Evolutionary conservation across 2,888 invertebrate genomes (phyloP).

Genomic region (Limnephilus auricula): DNA sequence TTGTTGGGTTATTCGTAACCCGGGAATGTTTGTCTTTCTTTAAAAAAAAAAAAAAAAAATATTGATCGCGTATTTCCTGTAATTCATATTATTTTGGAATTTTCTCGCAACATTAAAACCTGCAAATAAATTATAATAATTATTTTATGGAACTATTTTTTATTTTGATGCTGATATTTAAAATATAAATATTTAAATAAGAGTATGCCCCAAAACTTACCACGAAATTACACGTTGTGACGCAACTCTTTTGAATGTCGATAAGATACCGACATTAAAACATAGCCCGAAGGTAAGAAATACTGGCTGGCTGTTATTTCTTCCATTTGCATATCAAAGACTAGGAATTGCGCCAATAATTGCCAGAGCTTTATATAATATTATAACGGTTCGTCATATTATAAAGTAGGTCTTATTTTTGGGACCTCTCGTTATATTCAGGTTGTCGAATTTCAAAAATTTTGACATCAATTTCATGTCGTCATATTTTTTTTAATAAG

Average conservation of each 20-base stretch:
- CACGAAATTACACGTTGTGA: not conserved
- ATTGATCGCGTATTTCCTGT: not conserved
- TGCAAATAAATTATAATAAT: not conserved
- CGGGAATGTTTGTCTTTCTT: too few relatives aligned
- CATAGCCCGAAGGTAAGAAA: not conserved
- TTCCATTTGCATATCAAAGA: slow-evolving; percentile 30
- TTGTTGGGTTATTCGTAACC: too few relatives aligned
- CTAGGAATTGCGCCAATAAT: slow-evolving; percentile 8
- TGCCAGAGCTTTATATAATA: not conserved
- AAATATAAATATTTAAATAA: not conserved
- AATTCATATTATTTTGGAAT: not conserved
- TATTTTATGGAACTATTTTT: not conserved
- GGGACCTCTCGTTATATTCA: not conserved
- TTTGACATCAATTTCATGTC: not conserved
- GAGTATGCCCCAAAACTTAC: not conserved
- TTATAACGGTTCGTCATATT: not conserved
- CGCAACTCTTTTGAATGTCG: not conserved
- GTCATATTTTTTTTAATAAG: not conserved
- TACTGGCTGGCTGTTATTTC: not conserved
- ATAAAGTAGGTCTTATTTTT: not conserved
- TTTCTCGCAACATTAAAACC: not conserved
- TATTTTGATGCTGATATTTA: not conserved
- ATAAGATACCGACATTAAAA: not conserved
- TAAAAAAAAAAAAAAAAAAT: too few relatives aligned
- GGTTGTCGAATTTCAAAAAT: not conserved